phyloP scores from a whole-genome alignment of 2,797 vertebrate genomes.

The Lithobates sylvaticus region DNA sequence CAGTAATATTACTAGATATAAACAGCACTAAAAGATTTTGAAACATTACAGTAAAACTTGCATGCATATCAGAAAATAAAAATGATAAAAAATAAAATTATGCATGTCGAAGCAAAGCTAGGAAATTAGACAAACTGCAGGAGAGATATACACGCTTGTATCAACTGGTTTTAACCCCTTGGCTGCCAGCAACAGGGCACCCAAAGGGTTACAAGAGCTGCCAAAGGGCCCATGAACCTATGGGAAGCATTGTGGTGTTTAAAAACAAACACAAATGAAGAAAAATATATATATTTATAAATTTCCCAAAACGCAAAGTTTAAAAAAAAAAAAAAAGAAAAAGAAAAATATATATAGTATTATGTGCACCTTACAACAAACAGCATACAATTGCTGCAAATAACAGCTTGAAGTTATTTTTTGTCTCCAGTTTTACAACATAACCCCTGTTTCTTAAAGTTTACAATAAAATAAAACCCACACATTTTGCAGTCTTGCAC shows the following conservation, averaged over 20 bases:
- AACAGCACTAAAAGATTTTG: constrained; percentile 90
- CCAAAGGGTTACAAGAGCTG: constrained; percentile 11
- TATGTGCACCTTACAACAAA: constrained; percentile 26
- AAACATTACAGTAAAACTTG: constrained; percentile 88
- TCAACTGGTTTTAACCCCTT: neutral
- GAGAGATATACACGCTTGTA: neutral
- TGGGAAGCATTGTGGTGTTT: constrained; percentile 12
- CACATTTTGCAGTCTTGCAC: neutral
- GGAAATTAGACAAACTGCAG: constrained; percentile 15
- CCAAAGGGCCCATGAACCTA: neutral
- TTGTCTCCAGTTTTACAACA: neutral
- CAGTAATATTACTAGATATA: constrained; percentile 93
- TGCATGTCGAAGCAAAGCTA: constrained; percentile 23
- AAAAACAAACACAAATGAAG: constrained; percentile 16
- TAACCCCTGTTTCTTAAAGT: neutral
- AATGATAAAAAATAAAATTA: constrained; percentile 86
- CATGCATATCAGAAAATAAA: constrained; percentile 95
- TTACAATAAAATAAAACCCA: neutral
- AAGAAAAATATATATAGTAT: constrained; percentile 15
- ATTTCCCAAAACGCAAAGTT: constrained; percentile 1
- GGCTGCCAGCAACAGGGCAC: constrained; percentile 6
- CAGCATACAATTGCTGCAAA: constrained; percentile 7
- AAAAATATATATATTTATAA: constrained; percentile 31
- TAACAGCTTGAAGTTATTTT: neutral
- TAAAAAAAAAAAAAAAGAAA: neutral